These are phyloP conservation scores for Athrips mouffetella DNA, from an alignment of 2,888 invertebrate species.

Conservation along the genomic window DNA sequence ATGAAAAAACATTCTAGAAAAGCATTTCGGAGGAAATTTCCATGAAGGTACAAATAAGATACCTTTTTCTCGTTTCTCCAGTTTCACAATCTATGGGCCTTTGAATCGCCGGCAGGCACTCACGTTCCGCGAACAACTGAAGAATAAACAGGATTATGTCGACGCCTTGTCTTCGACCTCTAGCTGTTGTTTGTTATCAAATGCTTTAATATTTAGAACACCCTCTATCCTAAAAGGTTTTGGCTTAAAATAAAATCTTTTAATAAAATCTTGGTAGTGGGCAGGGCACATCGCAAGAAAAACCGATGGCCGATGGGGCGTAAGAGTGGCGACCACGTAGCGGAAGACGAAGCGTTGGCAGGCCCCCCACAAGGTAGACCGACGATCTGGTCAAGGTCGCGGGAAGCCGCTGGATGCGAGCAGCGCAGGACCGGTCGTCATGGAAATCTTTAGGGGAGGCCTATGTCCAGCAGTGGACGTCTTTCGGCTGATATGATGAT, in stretches of 20 bases:
- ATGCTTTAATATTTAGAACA: neutral
- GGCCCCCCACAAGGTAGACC: no score
- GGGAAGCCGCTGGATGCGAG: no score
- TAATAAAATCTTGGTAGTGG: no score
- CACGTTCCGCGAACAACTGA: slow-evolving; percentile 41
- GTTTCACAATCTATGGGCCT: slow-evolving; percentile 18
- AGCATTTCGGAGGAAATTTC: neutral
- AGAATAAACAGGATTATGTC: slow-evolving; percentile 48
- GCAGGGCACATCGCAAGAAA: no score
- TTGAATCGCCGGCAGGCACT: slow-evolving; percentile 36
- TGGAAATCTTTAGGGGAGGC: no score
- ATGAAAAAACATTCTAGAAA: neutral
- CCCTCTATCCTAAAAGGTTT: neutral
- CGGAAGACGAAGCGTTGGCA: no score
- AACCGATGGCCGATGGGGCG: no score
- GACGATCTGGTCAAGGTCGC: no score
- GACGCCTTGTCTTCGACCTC: slow-evolving; percentile 31
- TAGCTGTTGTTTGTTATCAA: slow-evolving; percentile 7
- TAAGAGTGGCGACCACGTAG: no score
- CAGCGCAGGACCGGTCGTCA: no score
- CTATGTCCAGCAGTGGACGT: no score
- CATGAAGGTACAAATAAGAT: slow-evolving; percentile 2
- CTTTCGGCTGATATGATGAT: no score
- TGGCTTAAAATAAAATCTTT: neutral
- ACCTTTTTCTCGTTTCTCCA: neutral